Evolutionary conservation across 1,140 invertebrate species (phyloP).

Genomic region (Bursaphelenchus mucronatus): DNA sequence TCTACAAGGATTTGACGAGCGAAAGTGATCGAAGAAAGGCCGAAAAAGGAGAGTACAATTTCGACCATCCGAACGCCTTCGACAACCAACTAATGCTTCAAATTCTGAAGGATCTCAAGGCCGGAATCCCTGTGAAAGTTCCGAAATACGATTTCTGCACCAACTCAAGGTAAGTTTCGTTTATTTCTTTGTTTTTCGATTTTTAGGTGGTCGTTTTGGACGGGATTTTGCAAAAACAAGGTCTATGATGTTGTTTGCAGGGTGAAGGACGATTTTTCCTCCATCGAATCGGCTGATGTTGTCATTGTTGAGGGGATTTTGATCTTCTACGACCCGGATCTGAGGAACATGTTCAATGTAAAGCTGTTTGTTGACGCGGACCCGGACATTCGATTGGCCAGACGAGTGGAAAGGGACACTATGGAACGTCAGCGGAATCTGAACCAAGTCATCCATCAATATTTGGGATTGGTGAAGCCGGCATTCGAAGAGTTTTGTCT

Average conservation of each 20-base stretch:
- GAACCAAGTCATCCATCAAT: constrained; percentile 88
- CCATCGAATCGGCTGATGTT: constrained; percentile 93
- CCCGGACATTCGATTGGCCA: constrained; percentile 87
- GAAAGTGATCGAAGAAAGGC: constrained; percentile 76
- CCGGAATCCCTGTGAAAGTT: constrained; percentile 77
- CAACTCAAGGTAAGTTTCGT: constrained; percentile 71
- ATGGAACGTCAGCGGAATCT: constrained; percentile 81
- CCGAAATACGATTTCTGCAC: constrained; percentile 83
- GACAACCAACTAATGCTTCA: constrained; percentile 77
- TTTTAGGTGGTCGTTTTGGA: too few species aligned
- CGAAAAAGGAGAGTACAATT: constrained; percentile 87
- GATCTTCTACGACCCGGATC: constrained; percentile 88
- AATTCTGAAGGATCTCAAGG: constrained; percentile 75
- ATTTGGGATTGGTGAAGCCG: constrained; percentile 93
- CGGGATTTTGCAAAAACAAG: not conserved
- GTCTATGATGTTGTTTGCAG: constrained; percentile 60
- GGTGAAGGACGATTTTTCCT: constrained; percentile 69
- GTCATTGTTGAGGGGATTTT: constrained; percentile 95
- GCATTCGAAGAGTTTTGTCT: constrained; percentile 99
- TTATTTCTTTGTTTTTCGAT: not conserved
- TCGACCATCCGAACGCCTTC: constrained; percentile 92
- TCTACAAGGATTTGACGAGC: constrained; percentile 77
- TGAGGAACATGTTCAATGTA: constrained; percentile 93
- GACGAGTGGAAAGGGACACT: constrained; percentile 62
- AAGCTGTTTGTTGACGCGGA: constrained; percentile 98